These are phyloP conservation scores for Odontamblyopus rebecca DNA, from an alignment of 2,797 vertebrate species.

Conservation along the genomic window DNA sequence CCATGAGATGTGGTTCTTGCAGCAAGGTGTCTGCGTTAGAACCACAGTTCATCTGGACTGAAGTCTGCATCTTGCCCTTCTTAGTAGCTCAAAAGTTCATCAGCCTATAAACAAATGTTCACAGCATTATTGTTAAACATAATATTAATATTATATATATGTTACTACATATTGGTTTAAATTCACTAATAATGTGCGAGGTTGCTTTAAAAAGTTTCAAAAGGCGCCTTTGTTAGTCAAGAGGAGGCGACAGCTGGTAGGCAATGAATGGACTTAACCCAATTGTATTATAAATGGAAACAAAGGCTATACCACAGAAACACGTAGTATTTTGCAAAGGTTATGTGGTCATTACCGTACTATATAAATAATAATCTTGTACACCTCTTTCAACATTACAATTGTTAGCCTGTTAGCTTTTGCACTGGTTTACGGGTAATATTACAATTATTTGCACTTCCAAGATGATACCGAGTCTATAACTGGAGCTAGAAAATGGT, in stretches of 20 bases:
- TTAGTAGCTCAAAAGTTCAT: conserved; percentile 19
- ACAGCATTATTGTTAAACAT: not conserved
- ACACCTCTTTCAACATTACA: not conserved
- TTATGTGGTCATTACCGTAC: not conserved
- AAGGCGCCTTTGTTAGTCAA: conserved; percentile 32
- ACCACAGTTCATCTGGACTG: conserved; percentile 17
- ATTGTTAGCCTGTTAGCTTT: conserved; percentile 42
- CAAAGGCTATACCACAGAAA: conserved; percentile 13
- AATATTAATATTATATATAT: not conserved
- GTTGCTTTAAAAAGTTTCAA: not conserved
- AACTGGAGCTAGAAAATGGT: not conserved
- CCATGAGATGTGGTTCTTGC: conserved; percentile 17
- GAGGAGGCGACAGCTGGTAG: conserved; percentile 39
- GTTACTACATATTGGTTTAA: not conserved
- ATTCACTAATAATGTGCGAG: conserved; percentile 2
- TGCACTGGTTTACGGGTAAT: conserved; percentile 22
- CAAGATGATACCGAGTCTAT: not conserved
- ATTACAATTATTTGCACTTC: conserved; percentile 3
- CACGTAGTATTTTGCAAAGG: not conserved
- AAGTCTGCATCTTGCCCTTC: conserved; percentile 60
- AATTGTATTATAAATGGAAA: conserved; percentile 56
- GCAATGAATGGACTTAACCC: conserved; percentile 49
- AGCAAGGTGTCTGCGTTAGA: conserved; percentile 32
- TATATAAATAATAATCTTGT: not conserved
- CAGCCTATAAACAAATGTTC: conserved; percentile 11